Percentiles rank a stretch among this genome's conserved stretches.
phyloP scores from a whole-genome alignment of 2,888 invertebrate species.

The Aelia acuminata region DNA sequence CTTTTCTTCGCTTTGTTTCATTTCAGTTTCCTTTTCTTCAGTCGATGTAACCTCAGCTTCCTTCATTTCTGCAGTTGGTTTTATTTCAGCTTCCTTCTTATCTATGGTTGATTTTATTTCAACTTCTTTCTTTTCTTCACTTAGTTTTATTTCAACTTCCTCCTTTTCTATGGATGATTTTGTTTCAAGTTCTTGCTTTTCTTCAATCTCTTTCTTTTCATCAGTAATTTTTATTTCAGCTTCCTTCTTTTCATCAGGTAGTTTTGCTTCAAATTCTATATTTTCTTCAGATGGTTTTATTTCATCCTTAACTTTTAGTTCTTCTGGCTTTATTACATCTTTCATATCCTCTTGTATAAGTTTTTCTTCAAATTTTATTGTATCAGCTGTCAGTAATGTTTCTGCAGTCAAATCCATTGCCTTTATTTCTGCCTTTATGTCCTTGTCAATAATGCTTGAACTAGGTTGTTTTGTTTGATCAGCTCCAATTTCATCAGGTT shows the following conservation, averaged over 20 bases:
- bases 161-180: constrained; percentile 68
- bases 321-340: not conserved
- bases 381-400: not conserved
- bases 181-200: not conserved
- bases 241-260: not conserved
- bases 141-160: not conserved
- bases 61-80: not conserved
- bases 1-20: not conserved
- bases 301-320: not conserved
- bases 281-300: not conserved
- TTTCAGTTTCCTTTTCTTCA: not conserved
- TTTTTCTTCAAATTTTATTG: constrained; percentile 3
- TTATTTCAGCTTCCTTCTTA: not conserved
- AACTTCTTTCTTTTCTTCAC: not conserved
- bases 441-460: not conserved
- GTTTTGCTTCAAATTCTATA: not conserved
- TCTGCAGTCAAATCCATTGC: constrained; percentile 7
- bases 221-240: not conserved
- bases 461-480: not conserved
- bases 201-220: not conserved
- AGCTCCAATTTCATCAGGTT: not conserved
- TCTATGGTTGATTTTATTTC: not conserved
- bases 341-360: not conserved
- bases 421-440: not conserved
- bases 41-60: not conserved